Evolutionary conservation across 2,113 vertebrate genomes (phyloP).

Genomic region (Calonectris borealis): DNA sequence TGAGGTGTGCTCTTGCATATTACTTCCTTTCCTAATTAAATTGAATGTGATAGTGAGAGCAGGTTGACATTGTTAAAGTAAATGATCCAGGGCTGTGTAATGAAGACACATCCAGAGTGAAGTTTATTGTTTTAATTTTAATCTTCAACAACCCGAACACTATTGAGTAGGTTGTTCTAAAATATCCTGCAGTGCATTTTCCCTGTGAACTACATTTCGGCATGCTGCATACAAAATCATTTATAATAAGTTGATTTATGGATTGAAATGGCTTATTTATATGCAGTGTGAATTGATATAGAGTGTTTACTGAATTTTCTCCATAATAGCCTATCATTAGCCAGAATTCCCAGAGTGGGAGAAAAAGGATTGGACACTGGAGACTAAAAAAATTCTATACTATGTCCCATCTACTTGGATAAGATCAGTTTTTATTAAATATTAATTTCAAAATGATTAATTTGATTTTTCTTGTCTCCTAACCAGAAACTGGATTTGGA

Average conservation of each 20-base stretch:
- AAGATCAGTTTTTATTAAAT: constrained; percentile 50
- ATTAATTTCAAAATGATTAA: constrained; percentile 56
- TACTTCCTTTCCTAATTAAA: constrained; percentile 74
- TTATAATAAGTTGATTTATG: constrained; percentile 60
- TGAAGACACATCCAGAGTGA: constrained; percentile 68
- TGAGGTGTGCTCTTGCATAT: constrained; percentile 66
- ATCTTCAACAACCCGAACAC: constrained; percentile 56
- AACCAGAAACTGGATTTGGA: not conserved
- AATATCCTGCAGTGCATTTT: constrained; percentile 26
- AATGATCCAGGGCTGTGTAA: constrained; percentile 74
- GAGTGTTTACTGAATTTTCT: constrained; percentile 65
- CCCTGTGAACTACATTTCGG: not conserved
- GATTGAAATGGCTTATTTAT: constrained; percentile 63
- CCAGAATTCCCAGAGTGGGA: constrained; percentile 36
- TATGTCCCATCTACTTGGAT: constrained; percentile 37
- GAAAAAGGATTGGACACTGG: not conserved
- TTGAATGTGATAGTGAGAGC: constrained; percentile 56
- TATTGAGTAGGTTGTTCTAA: constrained; percentile 45
- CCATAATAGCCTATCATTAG: constrained; percentile 53
- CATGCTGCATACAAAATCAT: constrained; percentile 10
- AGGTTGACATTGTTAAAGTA: constrained; percentile 76
- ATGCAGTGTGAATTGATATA: constrained; percentile 49
- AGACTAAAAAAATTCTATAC: constrained; percentile 36
- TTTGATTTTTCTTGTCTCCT: not conserved
- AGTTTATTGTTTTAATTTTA: constrained; percentile 79